Conservation (phyloP, 35 echinoderm and acorn worm genomes). For the Patiria miniata region DNA sequence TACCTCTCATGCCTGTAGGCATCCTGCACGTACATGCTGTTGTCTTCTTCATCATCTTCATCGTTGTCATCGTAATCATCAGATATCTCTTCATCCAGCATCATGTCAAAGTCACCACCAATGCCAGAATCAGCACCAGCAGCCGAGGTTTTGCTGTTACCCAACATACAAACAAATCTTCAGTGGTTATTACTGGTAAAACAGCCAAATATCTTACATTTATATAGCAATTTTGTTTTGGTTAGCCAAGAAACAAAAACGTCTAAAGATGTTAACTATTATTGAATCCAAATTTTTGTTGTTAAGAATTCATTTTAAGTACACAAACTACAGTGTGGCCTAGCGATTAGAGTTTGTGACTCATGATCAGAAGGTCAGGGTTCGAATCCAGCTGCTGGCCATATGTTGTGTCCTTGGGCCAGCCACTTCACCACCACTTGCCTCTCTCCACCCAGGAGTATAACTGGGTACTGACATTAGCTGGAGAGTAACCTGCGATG, state of each 20-base stretch:
- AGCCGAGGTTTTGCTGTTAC: slow-evolving; percentile 53
- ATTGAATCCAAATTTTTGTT: too few relatives aligned
- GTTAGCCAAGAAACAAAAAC: not conserved
- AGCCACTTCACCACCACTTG: too few relatives aligned
- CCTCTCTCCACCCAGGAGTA: too few relatives aligned
- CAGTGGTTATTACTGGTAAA: not conserved
- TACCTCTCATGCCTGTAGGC: slow-evolving; percentile 38
- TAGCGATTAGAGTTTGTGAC: too few relatives aligned
- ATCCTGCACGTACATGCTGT: not conserved
- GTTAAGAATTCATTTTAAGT: too few relatives aligned
- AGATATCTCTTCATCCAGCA: slow-evolving; percentile 37
- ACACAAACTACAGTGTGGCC: too few relatives aligned
- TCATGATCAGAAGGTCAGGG: too few relatives aligned
- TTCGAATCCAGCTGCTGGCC: too few relatives aligned
- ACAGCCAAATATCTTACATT: not conserved
- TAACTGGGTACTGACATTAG: too few relatives aligned
- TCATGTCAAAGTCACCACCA: slow-evolving; percentile 58
- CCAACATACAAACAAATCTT: slow-evolving; percentile 4
- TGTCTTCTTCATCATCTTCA: slow-evolving; percentile 36
- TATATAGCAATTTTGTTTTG: not conserved
- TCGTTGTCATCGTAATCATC: slow-evolving; percentile 55
- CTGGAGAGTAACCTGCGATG: too few relatives aligned
- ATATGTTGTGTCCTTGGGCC: too few relatives aligned
- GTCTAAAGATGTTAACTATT: too few relatives aligned
- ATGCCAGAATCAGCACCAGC: slow-evolving; percentile 69